A percentile compares a stretch with the other conserved stretches of the same genome.
These are phyloP conservation scores for Cepaea nemoralis DNA, from an alignment of 1,140 invertebrate genomes.

Conservation along the genomic window DNA sequence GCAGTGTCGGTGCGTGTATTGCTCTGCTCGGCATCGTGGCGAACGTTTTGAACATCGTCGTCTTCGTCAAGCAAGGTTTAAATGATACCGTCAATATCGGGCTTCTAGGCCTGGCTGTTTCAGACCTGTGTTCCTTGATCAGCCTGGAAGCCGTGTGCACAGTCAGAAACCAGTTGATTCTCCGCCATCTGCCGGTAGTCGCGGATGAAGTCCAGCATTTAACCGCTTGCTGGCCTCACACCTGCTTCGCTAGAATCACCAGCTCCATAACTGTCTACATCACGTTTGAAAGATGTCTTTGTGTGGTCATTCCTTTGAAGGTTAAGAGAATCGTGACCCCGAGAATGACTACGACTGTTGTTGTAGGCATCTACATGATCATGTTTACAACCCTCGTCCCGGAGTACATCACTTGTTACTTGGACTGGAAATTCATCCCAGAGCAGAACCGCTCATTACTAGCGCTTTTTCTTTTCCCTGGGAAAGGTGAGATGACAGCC, in stretches of 20 bases:
- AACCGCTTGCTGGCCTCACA: neutral
- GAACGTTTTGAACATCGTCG: neutral
- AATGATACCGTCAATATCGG: conserved; percentile 17
- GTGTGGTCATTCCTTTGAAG: conserved; percentile 13
- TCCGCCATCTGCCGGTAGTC: neutral
- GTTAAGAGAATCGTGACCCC: conserved; percentile 10
- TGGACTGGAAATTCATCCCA: conserved; percentile 5
- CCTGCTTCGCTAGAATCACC: conserved; percentile 8
- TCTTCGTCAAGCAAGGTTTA: conserved; percentile 18
- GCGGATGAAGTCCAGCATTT: neutral
- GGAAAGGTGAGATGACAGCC: neutral
- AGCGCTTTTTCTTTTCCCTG: neutral
- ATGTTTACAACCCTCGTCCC: neutral
- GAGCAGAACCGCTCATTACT: neutral
- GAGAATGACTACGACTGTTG: neutral
- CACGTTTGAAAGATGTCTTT: conserved; percentile 25
- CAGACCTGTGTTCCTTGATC: conserved; percentile 3
- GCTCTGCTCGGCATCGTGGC: neutral
- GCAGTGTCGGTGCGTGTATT: neutral
- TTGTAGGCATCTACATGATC: neutral
- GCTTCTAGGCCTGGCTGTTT: neutral
- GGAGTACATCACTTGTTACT: neutral
- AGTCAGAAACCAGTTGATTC: neutral
- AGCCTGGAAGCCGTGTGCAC: neutral
- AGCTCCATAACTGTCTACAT: conserved; percentile 15